Conservation (phyloP, 2,888 invertebrate species). For the Meghimatium bilineatum region DNA sequence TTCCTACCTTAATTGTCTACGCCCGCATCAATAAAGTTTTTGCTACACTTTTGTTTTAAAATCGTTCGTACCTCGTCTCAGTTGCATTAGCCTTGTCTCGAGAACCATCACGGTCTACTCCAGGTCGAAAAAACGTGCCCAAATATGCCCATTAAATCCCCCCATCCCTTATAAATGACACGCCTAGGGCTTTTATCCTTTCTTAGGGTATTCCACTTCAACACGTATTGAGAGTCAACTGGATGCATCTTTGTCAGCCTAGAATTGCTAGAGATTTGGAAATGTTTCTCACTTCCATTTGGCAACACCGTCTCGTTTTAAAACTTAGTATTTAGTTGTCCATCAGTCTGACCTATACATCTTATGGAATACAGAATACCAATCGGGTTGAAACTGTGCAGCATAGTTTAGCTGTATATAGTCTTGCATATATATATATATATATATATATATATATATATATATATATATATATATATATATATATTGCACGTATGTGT, state of each 20-base stretch:
- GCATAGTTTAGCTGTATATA: too few relatives aligned
- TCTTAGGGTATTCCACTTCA: neutral
- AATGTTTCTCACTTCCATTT: neutral
- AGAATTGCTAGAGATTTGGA: neutral
- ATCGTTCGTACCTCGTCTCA: neutral
- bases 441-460: too few relatives aligned
- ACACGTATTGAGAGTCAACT: neutral
- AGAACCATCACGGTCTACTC: slow-evolving; percentile 12
- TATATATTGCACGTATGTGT: too few relatives aligned
- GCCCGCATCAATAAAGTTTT: neutral
- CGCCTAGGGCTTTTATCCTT: slow-evolving; percentile 6
- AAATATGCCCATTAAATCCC: slow-evolving; percentile 16
- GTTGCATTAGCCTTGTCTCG: slow-evolving; percentile 12
- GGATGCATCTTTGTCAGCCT: neutral
- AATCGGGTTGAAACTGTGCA: too few relatives aligned
- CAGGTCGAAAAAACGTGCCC: slow-evolving; percentile 13
- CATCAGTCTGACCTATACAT: neutral
- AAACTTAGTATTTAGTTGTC: neutral
- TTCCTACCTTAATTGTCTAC: neutral
- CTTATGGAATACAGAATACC: too few relatives aligned
- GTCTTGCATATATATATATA: too few relatives aligned
- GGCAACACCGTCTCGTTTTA: neutral
- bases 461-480: too few relatives aligned
- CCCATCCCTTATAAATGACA: neutral
- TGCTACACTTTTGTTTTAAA: slow-evolving; percentile 2